phyloP scores from a whole-genome alignment of 1,140 invertebrate genomes.

The Mactra quadrangularis region DNA sequence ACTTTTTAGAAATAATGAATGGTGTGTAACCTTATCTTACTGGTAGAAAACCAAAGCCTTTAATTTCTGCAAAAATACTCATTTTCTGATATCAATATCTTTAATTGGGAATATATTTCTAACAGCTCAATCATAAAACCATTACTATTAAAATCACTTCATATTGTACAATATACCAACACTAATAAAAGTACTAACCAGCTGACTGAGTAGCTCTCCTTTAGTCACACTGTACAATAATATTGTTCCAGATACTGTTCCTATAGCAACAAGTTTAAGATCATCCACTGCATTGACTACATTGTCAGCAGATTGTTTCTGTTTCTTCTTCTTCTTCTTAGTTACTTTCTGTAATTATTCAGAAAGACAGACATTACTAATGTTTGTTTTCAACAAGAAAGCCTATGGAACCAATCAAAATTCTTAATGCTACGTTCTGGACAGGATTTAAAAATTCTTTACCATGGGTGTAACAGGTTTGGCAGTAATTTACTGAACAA shows the following conservation, averaged over 20 bases:
- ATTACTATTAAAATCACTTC: too few relatives aligned
- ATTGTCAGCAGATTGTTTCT: slow-evolving; percentile 83
- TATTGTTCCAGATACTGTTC: slow-evolving; percentile 87
- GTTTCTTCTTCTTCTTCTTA: slow-evolving; percentile 62
- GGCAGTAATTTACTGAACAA: too few relatives aligned
- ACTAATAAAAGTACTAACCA: slow-evolving; percentile 70
- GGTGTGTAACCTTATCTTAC: too few relatives aligned
- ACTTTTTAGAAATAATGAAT: too few relatives aligned
- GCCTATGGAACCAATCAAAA: background rate
- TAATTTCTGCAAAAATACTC: too few relatives aligned
- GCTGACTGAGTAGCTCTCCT: slow-evolving; percentile 85
- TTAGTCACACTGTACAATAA: slow-evolving; percentile 88
- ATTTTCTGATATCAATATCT: too few relatives aligned
- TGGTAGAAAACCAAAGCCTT: too few relatives aligned
- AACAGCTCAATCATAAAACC: too few relatives aligned
- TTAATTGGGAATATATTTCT: too few relatives aligned
- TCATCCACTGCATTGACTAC: slow-evolving; percentile 26
- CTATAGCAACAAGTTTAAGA: slow-evolving; percentile 85
- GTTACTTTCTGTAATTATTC: too few relatives aligned
- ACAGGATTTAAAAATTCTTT: too few relatives aligned
- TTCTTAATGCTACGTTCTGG: background rate
- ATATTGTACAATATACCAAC: background rate
- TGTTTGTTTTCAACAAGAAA: background rate
- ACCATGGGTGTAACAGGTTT: too few relatives aligned
- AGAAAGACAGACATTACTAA: background rate